A percentile compares a stretch with the other conserved stretches of the same genome.
These are phyloP conservation scores for Poecilobothrus nobilitatus DNA, from an alignment of 2,888 invertebrate genomes.

Conservation along the genomic window DNA sequence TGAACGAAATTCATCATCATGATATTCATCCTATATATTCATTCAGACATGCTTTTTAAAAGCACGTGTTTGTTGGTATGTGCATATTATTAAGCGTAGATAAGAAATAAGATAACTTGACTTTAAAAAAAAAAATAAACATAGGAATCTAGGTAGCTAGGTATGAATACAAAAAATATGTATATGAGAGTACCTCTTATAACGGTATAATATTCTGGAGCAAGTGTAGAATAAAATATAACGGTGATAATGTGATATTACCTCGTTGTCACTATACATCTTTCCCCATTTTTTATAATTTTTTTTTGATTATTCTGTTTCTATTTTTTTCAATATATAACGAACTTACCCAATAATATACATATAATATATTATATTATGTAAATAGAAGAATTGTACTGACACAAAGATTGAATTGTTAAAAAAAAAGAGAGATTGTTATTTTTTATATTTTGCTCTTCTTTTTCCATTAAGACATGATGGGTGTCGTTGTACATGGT, in stretches of 20 bases:
- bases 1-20: too few species aligned
- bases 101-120: neutral
- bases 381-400: too few species aligned
- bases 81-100: neutral
- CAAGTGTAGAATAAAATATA: neutral
- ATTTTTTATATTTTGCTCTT: neutral
- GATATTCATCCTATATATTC: too few species aligned
- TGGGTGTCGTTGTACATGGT: constrained; percentile 1
- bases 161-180: too few species aligned
- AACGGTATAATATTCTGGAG: too few species aligned
- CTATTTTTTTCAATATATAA: neutral
- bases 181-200: too few species aligned
- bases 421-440: neutral
- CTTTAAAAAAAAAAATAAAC: neutral
- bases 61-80: too few species aligned
- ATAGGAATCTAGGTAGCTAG: too few species aligned
- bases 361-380: too few species aligned
- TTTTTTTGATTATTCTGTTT: neutral
- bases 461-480: neutral
- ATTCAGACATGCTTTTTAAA: too few species aligned
- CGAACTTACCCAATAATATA: too few species aligned
- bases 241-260: neutral
- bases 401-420: neutral
- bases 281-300: neutral
- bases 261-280: neutral